Base-by-base conservation (phyloP, 2,888 invertebrate species). In the Drosophila pegasa region DNA sequence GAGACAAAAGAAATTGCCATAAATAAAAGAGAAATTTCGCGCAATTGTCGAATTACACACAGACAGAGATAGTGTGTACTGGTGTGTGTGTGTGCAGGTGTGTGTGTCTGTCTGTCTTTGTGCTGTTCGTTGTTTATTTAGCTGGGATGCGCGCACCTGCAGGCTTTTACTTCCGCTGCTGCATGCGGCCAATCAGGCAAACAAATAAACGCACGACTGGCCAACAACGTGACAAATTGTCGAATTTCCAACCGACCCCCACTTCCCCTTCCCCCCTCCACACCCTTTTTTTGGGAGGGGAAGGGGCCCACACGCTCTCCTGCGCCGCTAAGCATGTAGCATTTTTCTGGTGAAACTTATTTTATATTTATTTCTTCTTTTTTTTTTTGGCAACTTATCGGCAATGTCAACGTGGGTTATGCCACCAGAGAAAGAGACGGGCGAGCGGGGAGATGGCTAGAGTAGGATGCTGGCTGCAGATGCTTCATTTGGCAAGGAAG, bases 401-500 rank as follows among this genome's bases (percentile, higher is more conserved):
- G 74, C 71, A 83, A 83, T 83, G 83, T 83, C 83, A 88, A 76
- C 87, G 88, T 80, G 80, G 88, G 83, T 88, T 83, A 88, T 86
- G 84, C 87, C 88, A 83, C 88, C 74, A 67, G 65, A 40, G 25
- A 65, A 55, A 41, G 65, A 61, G 40, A 45, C 69, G 43, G 16
- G 16, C 25, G 51, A 35, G 6, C 25, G 3, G 43, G 33, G 22
- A n/a, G 48, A 33, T 20, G 33, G 50, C 20, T 29, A 18, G 33
- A 58, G 51, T 83, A 87, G 81, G 88, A 86, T 85, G 81, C 80
- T 75, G 63, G 71, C 48, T 48, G 33, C 58, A 55, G 35, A 45
- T 29, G 47, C 57, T 47, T 38, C 59, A 58, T 67, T 57, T 57
- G 51, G 52, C 78, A 75, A 71, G 65, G 79, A 78, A 73, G 60